These are phyloP conservation scores for Pitangus sulphuratus DNA, from an alignment of 2,797 vertebrate species.

Conservation along the genomic window DNA sequence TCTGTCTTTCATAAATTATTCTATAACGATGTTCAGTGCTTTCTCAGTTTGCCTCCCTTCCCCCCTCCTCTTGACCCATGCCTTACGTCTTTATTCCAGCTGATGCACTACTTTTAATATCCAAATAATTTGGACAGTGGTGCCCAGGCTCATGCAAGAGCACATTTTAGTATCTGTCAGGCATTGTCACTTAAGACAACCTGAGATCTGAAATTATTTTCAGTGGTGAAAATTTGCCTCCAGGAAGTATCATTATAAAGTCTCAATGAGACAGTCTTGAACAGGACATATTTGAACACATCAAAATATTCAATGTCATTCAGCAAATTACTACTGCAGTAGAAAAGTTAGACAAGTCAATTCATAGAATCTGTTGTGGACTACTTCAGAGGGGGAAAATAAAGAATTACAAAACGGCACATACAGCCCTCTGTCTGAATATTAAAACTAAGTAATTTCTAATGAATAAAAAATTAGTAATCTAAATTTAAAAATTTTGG, in stretches of 20 bases:
- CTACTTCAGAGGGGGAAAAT: background rate
- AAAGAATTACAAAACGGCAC: background rate
- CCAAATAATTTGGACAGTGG: background rate
- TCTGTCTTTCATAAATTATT: background rate
- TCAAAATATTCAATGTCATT: background rate
- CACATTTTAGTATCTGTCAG: background rate
- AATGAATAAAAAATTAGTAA: background rate
- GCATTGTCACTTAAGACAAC: background rate
- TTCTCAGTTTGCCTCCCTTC: background rate
- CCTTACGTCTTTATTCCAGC: background rate
- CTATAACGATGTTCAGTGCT: background rate
- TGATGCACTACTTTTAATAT: background rate
- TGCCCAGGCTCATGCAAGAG: background rate
- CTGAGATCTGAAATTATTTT: background rate
- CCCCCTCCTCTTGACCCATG: background rate
- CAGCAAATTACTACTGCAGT: slow-evolving; percentile 3
- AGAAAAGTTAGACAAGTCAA: background rate
- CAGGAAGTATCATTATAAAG: background rate
- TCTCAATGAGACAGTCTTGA: background rate
- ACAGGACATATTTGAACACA: background rate
- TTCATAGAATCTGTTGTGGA: background rate
- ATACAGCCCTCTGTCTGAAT: background rate
- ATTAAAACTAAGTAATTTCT: background rate
- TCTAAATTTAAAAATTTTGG: background rate
- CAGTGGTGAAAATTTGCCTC: background rate